Base-by-base conservation (phyloP, 2,888 invertebrate species). In the Polyommatus icarus region DNA sequence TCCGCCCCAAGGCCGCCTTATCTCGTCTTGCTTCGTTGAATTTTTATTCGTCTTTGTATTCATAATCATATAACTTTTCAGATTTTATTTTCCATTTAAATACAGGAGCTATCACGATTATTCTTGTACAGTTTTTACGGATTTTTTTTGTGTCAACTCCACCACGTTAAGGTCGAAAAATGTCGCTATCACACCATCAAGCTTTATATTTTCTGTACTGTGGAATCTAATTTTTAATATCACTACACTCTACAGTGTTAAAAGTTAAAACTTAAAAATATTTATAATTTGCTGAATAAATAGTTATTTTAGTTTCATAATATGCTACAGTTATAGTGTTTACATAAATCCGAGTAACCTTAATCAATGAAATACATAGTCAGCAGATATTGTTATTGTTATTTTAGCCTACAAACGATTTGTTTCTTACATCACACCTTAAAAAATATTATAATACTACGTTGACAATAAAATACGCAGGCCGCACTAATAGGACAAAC, bases 1-100 rank as follows among this genome's bases (percentile, higher is more conserved):
- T 80, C 83, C 85, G 86, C 85, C 82, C 78, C 80, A 79, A 83
- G 81, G 83, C 82, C 78, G 61, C 79, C 79, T 82, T 84, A 84
- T 86, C 82, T 81, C 77, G 80, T 81, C 54, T 71, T 71, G 67
- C 15, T 40, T 8, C 24, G 57, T 12, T 61, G 61, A 20, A 29
- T 12, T 67, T 76, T 67, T 24, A 50, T 76, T 71, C 18, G 46
- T 67, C 32, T 46, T 15, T 40, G 40, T 50, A n/a, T 76, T 32
- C 15, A n/a, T 20, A 10, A 50, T 71, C 5, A 50, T 20, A 20
- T 29, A 5, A 67, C 4, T 18, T 36, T 71, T 18, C 36, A 71
- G n/a, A 36, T 40, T 71, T 40, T 40, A n/a, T 71, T 71, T 71
- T 36, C 2, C 1, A 29, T 18, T 12, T 46, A 46, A 46, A 46